Evolutionary conservation across 1,140 invertebrate genomes (phyloP).

Genomic region (Macrostomum lignano): DNA sequence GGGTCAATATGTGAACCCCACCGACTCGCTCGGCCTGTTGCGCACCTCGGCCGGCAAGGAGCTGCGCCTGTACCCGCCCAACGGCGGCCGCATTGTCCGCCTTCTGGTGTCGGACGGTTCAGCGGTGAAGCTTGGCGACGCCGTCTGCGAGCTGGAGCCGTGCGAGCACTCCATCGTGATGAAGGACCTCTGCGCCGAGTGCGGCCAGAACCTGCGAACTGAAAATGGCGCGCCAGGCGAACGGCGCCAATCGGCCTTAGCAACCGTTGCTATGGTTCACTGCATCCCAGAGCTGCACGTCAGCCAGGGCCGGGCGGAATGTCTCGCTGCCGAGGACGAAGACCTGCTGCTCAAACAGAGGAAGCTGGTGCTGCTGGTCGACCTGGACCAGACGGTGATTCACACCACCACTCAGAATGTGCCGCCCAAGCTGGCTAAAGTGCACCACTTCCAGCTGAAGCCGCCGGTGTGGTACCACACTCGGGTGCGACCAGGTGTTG

Average conservation of each 20-base stretch:
- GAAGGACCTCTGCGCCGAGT: constrained; percentile 91
- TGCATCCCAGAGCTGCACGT: constrained; percentile 77
- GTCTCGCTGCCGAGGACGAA: constrained; percentile 62
- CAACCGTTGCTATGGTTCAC: constrained; percentile 81
- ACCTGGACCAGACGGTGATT: constrained; percentile 90
- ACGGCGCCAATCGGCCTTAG: no score
- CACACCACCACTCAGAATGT: constrained; percentile 91
- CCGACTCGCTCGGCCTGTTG: no score
- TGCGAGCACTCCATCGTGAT: constrained; percentile 78
- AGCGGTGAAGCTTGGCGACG: no score
- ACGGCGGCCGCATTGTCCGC: no score
- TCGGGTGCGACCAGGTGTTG: constrained; percentile 53
- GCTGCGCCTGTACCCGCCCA: no score
- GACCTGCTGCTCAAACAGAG: constrained; percentile 46
- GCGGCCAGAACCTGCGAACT: constrained; percentile 65
- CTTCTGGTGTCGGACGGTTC: no score
- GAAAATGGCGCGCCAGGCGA: no score
- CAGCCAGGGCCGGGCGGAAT: constrained; percentile 49
- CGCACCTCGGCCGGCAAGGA: no score
- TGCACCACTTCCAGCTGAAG: constrained; percentile 66
- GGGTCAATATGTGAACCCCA: no score
- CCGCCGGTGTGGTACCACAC: constrained; percentile 60
- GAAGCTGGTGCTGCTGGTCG: constrained; percentile 73
- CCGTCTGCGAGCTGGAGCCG: constrained; percentile 26
- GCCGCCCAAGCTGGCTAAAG: constrained; percentile 54